Evolutionary conservation across 2,797 vertebrate genomes (phyloP), one percentile per base, ranked within the genome.

Genomic region (Pseudochaenichthys georgianus): DNA sequence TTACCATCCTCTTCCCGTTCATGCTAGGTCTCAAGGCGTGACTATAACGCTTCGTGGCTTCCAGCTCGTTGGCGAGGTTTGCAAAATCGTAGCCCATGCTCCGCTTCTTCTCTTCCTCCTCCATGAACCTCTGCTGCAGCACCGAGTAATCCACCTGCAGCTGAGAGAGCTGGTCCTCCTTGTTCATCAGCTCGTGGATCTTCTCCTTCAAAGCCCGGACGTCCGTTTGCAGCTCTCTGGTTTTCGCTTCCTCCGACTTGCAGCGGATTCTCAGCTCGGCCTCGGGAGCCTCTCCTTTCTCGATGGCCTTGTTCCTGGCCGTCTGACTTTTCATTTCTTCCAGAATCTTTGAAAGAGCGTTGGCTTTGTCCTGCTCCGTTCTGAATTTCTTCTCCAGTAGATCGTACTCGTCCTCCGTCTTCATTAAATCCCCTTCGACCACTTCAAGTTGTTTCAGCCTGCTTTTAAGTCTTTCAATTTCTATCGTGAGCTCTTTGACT

Each of bases 151-250:
- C 97, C 0, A 96, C 96, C 71, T 97, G 97, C 69, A 99, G 94
- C 90, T 98, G 98, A 73, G 97, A 96, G 42, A 99, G 96, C 87
- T 97, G 97, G 84, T 99, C 98, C 90, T 99, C 98, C 83, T 97
- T 98, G 93, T 97, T 97, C 98, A 99, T 98, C 73, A 99, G 88
- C 19, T 99, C 96, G 3, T 99, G 98, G 75, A 99, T 97, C 82
- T 99, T 99, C 92, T 99, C 98, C 77, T 99, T 99, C 17, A 99
- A 95, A n/a, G 97, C 98, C 72, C 95, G 95, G 50, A 99, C 95
- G 74, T 99, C 97, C 0, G 94, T 93, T 88, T 95, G 96, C 55
- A 99, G 93, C 87, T 98, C 96, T 81, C 96, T 93, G 70, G 90
- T 96, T 85, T 92, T 97, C 1, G 94, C 94, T 82, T 99, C 98